phyloP scores from a whole-genome alignment of 2,113 vertebrate genomes.

The Corythoichthys haematopterus region DNA sequence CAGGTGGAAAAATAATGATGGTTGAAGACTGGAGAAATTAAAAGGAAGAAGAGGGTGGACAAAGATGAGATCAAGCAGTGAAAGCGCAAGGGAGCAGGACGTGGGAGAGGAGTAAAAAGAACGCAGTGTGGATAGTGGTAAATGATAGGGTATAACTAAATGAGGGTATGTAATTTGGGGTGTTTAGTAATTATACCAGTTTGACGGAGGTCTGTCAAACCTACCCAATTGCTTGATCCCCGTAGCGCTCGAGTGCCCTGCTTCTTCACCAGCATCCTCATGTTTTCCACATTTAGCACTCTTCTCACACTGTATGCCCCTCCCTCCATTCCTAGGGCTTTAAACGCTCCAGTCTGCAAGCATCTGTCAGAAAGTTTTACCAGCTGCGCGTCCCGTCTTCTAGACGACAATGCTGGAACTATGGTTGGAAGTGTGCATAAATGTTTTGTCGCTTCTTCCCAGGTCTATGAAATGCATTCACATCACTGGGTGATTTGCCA shows the following conservation, averaged over 20 bases:
- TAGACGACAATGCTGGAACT: slow-evolving; percentile 57
- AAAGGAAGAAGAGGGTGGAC: slow-evolving; percentile 15
- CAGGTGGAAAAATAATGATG: slow-evolving; percentile 27
- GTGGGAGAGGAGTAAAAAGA: slow-evolving; percentile 47
- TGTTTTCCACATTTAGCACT: slow-evolving; percentile 69
- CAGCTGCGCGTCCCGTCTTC: slow-evolving; percentile 43
- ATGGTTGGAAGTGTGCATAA: slow-evolving; percentile 62
- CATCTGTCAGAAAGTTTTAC: slow-evolving; percentile 64
- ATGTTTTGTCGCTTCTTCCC: slow-evolving; percentile 52
- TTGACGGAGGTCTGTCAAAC: slow-evolving; percentile 69
- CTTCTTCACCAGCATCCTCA: slow-evolving; percentile 52
- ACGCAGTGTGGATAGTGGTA: slow-evolving; percentile 56
- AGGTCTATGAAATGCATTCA: slow-evolving; percentile 59
- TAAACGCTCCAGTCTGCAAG: slow-evolving; percentile 45
- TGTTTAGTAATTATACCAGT: slow-evolving; percentile 71
- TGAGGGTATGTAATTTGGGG: slow-evolving; percentile 72
- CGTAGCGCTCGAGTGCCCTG: slow-evolving; percentile 28
- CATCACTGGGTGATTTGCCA: slow-evolving; percentile 46
- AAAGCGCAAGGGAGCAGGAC: slow-evolving; percentile 32
- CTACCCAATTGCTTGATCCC: slow-evolving; percentile 54
- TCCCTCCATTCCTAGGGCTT: slow-evolving; percentile 38
- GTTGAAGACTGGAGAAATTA: slow-evolving; percentile 18
- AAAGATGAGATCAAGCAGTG: slow-evolving; percentile 5
- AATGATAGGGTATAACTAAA: slow-evolving; percentile 69
- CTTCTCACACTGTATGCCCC: slow-evolving; percentile 44